phyloP scores from a whole-genome alignment of 2,797 vertebrate genomes.

The Sebastes glaucus region DNA sequence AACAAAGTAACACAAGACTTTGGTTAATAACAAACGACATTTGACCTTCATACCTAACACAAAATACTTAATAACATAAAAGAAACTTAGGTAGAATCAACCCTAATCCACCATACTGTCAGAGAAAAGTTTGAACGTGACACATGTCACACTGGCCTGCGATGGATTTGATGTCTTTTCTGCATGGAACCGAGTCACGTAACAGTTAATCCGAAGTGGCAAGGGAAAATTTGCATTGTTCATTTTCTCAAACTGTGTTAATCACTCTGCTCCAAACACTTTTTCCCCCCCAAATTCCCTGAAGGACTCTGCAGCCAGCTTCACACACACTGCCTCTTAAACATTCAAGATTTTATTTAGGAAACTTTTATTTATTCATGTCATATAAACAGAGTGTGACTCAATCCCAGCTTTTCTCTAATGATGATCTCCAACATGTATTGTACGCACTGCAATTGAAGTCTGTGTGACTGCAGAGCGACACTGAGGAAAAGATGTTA shows the following conservation, averaged over 20 bases:
- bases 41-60: neutral
- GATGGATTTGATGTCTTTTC: neutral
- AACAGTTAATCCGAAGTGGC: neutral
- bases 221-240: neutral
- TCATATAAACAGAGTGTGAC: neutral
- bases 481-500: slow-evolving; percentile 29
- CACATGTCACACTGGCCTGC: neutral
- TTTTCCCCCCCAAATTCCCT: neutral
- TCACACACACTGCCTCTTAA: neutral
- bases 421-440: neutral
- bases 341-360: neutral
- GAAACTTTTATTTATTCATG: neutral
- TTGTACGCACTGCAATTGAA: slow-evolving; percentile 2
- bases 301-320: neutral
- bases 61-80: neutral
- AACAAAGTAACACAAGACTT: neutral
- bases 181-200: neutral
- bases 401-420: neutral
- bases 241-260: neutral
- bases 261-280: neutral
- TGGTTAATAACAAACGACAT: neutral
- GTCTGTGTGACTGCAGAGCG: slow-evolving; percentile 13
- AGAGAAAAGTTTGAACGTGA: neutral
- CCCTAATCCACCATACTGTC: neutral
- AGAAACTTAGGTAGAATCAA: neutral